Percentiles rank a stretch among this genome's conserved stretches.
These are phyloP conservation scores for Ormyrus pomaceus DNA, from an alignment of 2,888 invertebrate species.

Conservation along the genomic window DNA sequence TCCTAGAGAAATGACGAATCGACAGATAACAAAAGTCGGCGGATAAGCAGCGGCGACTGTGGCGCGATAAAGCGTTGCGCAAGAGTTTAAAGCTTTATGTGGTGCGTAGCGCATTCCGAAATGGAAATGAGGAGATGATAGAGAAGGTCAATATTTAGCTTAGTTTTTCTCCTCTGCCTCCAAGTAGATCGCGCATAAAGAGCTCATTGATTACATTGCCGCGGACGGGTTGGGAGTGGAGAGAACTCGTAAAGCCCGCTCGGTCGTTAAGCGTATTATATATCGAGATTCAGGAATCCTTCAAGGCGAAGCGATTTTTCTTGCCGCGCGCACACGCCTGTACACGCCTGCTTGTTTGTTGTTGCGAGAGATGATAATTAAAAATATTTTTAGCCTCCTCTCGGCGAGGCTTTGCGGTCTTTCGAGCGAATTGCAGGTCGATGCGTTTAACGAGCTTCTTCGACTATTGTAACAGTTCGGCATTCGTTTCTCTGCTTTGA, in stretches of 20 bases:
- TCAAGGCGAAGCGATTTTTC: conserved; percentile 38
- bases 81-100: no score
- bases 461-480: no score
- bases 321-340: background rate
- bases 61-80: no score
- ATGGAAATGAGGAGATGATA: conserved; percentile 9
- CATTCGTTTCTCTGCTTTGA: no score
- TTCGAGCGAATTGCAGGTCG: no score
- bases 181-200: background rate
- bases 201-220: conserved; percentile 10
- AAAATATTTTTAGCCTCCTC: conserved; percentile 19
- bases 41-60: no score
- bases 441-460: no score
- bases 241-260: conserved; percentile 22
- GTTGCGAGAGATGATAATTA: conserved; percentile 12
- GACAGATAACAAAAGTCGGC: no score
- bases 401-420: background rate
- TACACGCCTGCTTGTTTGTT: background rate
- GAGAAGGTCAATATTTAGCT: conserved; percentile 24
- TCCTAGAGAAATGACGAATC: no score
- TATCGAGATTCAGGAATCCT: conserved; percentile 33
- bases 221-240: background rate
- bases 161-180: background rate
- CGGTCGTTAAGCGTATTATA: background rate
- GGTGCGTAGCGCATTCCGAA: conserved; percentile 11